Percentiles rank a stretch among this genome's conserved stretches.
phyloP scores from a whole-genome alignment of 2,113 vertebrate species.

The Cercocebus atys region DNA sequence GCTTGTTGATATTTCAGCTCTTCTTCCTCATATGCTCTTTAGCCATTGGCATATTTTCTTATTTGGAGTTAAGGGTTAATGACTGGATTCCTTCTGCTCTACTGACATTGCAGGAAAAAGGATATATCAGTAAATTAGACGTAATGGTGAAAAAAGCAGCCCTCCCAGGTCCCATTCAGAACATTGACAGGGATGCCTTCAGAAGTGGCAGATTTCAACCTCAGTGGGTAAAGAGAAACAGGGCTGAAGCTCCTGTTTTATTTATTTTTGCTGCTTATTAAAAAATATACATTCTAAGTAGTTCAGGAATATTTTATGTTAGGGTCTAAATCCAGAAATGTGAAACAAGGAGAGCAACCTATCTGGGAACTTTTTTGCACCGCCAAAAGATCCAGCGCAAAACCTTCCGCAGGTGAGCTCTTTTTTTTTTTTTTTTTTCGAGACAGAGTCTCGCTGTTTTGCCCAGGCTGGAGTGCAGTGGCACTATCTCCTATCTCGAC shows the following conservation, averaged over 20 bases:
- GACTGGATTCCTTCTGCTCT: background rate
- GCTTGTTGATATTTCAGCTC: background rate
- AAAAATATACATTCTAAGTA: background rate
- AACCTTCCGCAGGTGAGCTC: background rate
- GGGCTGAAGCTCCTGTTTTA: background rate
- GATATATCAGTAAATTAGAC: background rate
- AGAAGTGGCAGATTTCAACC: background rate
- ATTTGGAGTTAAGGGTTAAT: background rate
- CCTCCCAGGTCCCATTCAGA: background rate
- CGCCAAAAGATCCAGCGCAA: too few species aligned
- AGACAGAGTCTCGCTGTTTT: too few species aligned
- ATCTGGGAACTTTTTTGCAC: background rate
- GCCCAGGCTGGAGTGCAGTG: too few species aligned
- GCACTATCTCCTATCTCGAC: too few species aligned
- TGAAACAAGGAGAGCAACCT: background rate
- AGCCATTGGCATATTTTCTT: background rate
- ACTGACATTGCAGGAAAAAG: background rate
- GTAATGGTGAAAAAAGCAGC: background rate
- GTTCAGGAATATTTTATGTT: background rate
- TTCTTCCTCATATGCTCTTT: background rate
- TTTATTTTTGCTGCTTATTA: background rate
- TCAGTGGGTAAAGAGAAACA: background rate
- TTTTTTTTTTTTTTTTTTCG: too few species aligned
- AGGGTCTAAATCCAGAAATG: background rate
- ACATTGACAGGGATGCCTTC: fast-evolving